A percentile compares a stretch with the other conserved stretches of the same genome.
Evolutionary conservation across 2,888 invertebrate species (phyloP).

Genomic region (Invenusta paracnida): DNA sequence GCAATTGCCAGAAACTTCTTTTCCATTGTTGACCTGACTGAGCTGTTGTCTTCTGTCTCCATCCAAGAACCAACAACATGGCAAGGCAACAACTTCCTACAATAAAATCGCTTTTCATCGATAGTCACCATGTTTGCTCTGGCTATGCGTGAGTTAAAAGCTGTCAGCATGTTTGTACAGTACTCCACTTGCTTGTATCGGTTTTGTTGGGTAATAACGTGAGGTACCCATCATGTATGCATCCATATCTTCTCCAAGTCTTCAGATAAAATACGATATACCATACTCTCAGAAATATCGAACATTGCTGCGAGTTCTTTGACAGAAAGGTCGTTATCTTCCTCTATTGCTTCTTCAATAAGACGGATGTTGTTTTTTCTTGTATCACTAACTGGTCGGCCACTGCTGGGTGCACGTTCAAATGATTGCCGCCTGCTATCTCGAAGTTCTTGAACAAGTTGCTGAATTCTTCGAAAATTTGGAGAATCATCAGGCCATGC

Average conservation of each 20-base stretch:
- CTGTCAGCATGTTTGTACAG: slow-evolving; percentile 16
- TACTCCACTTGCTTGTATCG: neutral
- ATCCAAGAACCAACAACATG: neutral
- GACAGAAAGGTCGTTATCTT: neutral
- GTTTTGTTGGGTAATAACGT: slow-evolving; percentile 7
- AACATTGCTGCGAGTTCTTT: slow-evolving; percentile 12
- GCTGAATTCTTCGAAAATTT: neutral
- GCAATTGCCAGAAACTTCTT: neutral
- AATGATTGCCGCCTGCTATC: neutral
- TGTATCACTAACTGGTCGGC: neutral
- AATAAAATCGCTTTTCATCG: neutral
- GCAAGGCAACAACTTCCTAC: neutral
- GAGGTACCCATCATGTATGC: slow-evolving; percentile 1
- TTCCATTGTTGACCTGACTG: slow-evolving; percentile 17
- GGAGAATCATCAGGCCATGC: slow-evolving; percentile 10
- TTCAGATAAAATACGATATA: slow-evolving; percentile 10
- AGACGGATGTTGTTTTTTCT: slow-evolving; percentile 15
- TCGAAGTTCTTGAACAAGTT: neutral
- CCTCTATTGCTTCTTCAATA: slow-evolving; percentile 21
- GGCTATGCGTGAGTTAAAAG: slow-evolving; percentile 4
- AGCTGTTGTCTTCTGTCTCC: no score
- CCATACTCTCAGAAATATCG: slow-evolving; percentile 9
- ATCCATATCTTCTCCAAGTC: neutral
- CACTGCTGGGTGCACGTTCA: neutral
- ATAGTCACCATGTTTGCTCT: slow-evolving; percentile 5